Percentiles rank a stretch among this genome's conserved stretches.
phyloP scores from a whole-genome alignment of 2,888 invertebrate species.

The Invenusta paracnida region DNA sequence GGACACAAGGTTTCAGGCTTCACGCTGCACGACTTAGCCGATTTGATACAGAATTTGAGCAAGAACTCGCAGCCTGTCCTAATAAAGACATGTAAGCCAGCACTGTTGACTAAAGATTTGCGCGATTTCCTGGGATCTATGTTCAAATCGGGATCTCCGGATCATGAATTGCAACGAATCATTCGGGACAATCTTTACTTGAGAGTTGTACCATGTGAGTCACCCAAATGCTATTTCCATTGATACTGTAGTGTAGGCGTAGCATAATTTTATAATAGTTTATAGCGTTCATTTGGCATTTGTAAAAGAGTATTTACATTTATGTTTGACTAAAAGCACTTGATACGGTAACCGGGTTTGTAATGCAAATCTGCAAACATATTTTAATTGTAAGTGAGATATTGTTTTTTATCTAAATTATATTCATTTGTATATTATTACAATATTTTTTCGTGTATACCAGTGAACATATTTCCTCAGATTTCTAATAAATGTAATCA shows the following conservation, averaged over 20 bases:
- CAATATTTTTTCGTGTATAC: no score
- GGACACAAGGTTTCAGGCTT: constrained; percentile 65
- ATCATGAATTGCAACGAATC: constrained; percentile 67
- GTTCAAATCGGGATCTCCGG: constrained; percentile 65
- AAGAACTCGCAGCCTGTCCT: constrained; percentile 63
- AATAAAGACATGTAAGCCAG: constrained; percentile 63
- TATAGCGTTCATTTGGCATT: background rate
- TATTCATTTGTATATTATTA: no score
- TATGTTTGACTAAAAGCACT: no score
- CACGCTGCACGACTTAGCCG: constrained; percentile 64
- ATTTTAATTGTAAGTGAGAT: no score
- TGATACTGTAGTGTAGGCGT: no score
- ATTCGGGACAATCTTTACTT: constrained; percentile 68
- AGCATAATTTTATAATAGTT: constrained; percentile 35
- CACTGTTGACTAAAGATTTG: constrained; percentile 63
- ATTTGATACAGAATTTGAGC: constrained; percentile 64
- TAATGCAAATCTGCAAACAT: no score
- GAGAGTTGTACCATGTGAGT: constrained; percentile 65
- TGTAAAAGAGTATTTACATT: no score
- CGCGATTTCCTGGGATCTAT: constrained; percentile 64
- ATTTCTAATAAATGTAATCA: no score
- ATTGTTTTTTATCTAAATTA: no score
- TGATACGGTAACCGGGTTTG: no score
- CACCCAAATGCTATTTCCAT: no score
- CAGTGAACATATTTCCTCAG: no score